Conservation (phyloP, 2,113 vertebrate species). For the Mustela lutreola region DNA sequence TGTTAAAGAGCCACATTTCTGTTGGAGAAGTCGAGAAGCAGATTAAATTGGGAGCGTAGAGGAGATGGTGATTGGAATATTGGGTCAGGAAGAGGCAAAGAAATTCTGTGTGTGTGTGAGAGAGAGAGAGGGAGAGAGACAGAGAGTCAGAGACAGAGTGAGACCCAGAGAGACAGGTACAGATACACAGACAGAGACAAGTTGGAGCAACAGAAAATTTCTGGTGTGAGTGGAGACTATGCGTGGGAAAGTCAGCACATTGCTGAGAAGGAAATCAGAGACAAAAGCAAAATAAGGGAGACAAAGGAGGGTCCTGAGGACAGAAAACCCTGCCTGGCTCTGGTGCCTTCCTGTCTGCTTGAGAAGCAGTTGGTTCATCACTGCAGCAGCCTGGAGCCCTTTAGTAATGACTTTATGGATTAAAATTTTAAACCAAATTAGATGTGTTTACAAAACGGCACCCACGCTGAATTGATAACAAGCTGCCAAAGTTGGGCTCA, state of each 20-base stretch:
- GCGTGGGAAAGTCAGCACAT: not conserved
- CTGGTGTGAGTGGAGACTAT: not conserved
- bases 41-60: not conserved
- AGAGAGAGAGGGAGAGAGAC: too few relatives aligned
- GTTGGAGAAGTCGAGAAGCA: not conserved
- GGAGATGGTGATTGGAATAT: not conserved
- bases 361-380: not conserved
- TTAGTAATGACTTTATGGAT: slow-evolving; percentile 60
- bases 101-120: not conserved
- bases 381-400: slow-evolving; percentile 39
- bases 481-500: not conserved
- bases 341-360: not conserved
- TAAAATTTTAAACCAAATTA: slow-evolving; percentile 68
- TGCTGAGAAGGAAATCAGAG: not conserved
- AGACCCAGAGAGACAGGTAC: not conserved
- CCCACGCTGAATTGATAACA: not conserved
- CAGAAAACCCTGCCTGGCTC: not conserved
- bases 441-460: slow-evolving; percentile 45
- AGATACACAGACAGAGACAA: not conserved
- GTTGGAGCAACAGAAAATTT: not conserved
- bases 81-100: not conserved
- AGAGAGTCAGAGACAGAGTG: not conserved
- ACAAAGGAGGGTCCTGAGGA: not conserved
- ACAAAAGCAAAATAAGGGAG: not conserved
- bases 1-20: not conserved